Conservation (phyloP, 2,888 invertebrate species). For the Heliconius cydno region DNA sequence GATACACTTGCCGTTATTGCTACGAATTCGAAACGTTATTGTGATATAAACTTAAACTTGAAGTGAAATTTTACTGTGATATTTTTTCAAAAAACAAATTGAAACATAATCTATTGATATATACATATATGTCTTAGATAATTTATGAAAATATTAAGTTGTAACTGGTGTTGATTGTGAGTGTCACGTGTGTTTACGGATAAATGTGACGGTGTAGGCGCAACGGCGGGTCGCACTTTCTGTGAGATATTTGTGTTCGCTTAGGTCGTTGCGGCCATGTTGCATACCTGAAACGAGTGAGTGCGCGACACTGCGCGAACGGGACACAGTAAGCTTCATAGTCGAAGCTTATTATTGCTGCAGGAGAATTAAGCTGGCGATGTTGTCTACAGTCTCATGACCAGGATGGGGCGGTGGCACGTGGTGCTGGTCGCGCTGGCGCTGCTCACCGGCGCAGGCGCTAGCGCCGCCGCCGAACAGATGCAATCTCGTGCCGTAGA, state of each 20-base stretch:
- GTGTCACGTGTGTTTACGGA: conserved; percentile 82
- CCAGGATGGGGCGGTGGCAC: conserved; percentile 78
- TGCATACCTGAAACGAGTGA: conserved; percentile 82
- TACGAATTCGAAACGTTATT: conserved; percentile 57
- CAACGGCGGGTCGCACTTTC: conserved; percentile 78
- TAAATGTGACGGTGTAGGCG: conserved; percentile 81
- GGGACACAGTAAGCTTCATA: conserved; percentile 75
- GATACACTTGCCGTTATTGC: conserved; percentile 66
- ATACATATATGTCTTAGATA: conserved; percentile 35
- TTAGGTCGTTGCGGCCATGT: conserved; percentile 83
- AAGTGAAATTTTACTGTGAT: conserved; percentile 64
- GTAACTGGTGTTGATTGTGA: conserved; percentile 59
- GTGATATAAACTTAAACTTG: conserved; percentile 69
- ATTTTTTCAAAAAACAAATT: conserved; percentile 33
- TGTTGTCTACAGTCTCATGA: conserved; percentile 77
- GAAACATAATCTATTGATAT: conserved; percentile 45
- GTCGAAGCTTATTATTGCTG: conserved; percentile 68
- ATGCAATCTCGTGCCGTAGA: conserved; percentile 96
- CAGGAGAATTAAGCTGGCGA: conserved; percentile 70
- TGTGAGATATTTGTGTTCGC: conserved; percentile 82
- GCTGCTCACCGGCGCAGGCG: conserved; percentile 69
- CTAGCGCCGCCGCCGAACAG: conserved; percentile 79
- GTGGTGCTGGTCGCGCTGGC: conserved; percentile 77
- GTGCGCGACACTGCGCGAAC: conserved; percentile 79
- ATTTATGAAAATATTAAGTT: conserved; percentile 30